phyloP scores from a whole-genome alignment of 64 coral and sea anemone genomes.

The Catalaphyllia jardinei region DNA sequence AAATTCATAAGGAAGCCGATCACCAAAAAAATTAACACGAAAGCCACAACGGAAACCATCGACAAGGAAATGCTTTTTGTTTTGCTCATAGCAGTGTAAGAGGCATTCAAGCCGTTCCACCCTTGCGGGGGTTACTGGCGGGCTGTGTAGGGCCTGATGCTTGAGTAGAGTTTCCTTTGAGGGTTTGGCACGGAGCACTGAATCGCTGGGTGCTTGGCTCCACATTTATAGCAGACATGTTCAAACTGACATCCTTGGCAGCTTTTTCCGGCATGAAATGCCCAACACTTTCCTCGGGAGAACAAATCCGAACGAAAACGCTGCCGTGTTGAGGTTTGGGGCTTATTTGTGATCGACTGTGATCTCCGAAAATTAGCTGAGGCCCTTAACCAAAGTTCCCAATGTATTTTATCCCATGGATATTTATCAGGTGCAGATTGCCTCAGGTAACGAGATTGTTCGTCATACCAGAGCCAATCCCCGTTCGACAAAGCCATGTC shows the following conservation, averaged over 20 bases:
- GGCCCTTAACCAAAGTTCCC: constrained; percentile 6
- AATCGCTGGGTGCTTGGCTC: background rate
- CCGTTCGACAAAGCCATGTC: background rate
- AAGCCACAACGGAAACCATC: constrained; percentile 30
- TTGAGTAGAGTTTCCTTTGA: background rate
- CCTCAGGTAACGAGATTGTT: background rate
- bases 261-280: background rate
- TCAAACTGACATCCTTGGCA: background rate
- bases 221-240: background rate
- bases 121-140: background rate
- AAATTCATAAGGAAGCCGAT: constrained; percentile 12
- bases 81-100: background rate
- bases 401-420: constrained; percentile 1
- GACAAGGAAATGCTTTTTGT: background rate
- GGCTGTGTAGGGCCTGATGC: background rate
- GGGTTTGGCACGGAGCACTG: background rate
- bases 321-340: background rate
- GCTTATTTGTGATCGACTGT: background rate
- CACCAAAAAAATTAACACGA: constrained; percentile 28
- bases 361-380: background rate
- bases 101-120: constrained; percentile 16
- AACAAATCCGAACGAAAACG: background rate
- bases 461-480: constrained; percentile 1
- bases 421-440: background rate
- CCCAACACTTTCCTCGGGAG: constrained; percentile 16